Percentiles rank a stretch among this genome's conserved stretches.
Conservation (phyloP, 2,888 invertebrate genomes). For the Ditylenchus weischeri region DNA sequence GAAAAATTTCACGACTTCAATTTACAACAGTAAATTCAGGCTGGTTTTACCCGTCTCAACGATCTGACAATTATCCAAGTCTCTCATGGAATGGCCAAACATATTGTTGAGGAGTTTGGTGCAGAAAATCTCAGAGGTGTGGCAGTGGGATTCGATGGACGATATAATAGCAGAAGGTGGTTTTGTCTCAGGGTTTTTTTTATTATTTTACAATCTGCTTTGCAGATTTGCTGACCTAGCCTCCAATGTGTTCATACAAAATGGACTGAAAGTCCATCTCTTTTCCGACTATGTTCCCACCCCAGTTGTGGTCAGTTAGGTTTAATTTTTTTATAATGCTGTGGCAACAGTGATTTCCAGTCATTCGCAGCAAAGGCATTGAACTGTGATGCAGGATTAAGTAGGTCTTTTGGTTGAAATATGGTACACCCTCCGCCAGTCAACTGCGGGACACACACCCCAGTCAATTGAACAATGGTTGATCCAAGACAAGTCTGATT, state of each 20-base stretch:
- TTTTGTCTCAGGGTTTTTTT: constrained; percentile 35
- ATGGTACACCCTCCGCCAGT: too few relatives aligned
- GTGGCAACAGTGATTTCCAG: constrained; percentile 43
- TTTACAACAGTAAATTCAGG: constrained; percentile 71
- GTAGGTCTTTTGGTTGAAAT: too few relatives aligned
- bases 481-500: too few relatives aligned
- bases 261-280: constrained; percentile 75
- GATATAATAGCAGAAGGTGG: constrained; percentile 45
- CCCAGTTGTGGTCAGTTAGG: constrained; percentile 72
- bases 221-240: constrained; percentile 82
- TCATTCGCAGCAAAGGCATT: constrained; percentile 77
- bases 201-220: too few relatives aligned
- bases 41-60: constrained; percentile 90
- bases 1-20: background rate
- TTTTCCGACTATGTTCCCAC: constrained; percentile 81
- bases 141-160: constrained; percentile 56
- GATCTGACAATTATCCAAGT: constrained; percentile 82
- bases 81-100: constrained; percentile 52
- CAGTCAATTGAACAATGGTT: too few relatives aligned
- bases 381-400: constrained; percentile 76
- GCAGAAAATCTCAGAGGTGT: constrained; percentile 36
- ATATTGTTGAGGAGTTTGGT: constrained; percentile 39
- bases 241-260: constrained; percentile 76
- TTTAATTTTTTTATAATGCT: background rate
- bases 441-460: too few relatives aligned